A percentile compares a stretch with the other conserved stretches of the same genome.
Evolutionary conservation across 2,797 vertebrate genomes (phyloP).

Genomic region (Oceanodroma leucorhoa): DNA sequence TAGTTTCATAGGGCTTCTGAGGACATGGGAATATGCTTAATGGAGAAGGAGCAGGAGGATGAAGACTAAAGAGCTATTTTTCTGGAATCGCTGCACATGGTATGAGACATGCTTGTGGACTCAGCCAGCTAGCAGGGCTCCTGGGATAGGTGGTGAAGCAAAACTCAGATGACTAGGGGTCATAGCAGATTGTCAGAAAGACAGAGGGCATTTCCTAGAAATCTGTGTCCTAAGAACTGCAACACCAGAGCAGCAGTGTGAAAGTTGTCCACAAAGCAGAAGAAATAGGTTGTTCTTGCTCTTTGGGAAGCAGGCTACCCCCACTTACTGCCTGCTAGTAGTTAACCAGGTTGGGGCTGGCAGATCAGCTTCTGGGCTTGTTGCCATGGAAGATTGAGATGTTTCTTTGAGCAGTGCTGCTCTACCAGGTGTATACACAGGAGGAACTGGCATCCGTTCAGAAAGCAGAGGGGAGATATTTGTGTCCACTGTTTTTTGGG

Average conservation of each 20-base stretch:
- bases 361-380: conserved; percentile 50
- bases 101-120: accelerated
- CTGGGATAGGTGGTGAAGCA: background rate
- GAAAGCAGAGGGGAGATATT: conserved; percentile 35
- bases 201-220: background rate
- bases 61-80: background rate
- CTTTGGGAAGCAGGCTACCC: background rate
- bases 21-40: background rate
- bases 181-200: background rate
- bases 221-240: background rate
- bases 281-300: background rate
- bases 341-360: background rate
- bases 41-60: background rate
- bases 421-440: conserved; percentile 59
- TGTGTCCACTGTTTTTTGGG: conserved; percentile 40
- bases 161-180: background rate
- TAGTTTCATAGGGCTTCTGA: background rate
- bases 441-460: conserved; percentile 58
- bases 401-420: conserved; percentile 22
- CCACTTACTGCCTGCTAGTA: background rate
- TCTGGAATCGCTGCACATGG: background rate
- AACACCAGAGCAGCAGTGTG: background rate
- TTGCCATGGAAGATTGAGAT: conserved; percentile 61
- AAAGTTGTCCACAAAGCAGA: background rate
- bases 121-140: background rate